Percentiles rank a stretch among this genome's conserved stretches.
phyloP scores from a whole-genome alignment of 1,140 invertebrate genomes.

The Hestina assimilis region DNA sequence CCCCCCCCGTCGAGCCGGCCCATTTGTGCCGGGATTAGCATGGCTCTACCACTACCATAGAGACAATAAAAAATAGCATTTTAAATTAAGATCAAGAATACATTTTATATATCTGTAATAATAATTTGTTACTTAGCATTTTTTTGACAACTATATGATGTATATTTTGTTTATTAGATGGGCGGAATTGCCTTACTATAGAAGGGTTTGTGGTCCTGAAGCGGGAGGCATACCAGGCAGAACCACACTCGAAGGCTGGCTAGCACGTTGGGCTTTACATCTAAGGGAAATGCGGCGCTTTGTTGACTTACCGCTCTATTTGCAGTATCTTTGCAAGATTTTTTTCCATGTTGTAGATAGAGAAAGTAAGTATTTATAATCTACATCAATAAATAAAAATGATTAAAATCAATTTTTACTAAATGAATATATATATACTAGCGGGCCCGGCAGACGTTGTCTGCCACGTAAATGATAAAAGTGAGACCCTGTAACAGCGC shows the following conservation, averaged over 20 bases:
- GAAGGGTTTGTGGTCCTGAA: conserved; percentile 65
- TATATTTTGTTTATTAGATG: conserved; percentile 38
- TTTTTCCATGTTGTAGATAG: conserved; percentile 85
- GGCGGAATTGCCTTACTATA: conserved; percentile 67
- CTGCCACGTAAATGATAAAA: too few relatives aligned
- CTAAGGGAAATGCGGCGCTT: conserved; percentile 78
- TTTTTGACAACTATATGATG: not conserved
- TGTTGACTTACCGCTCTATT: conserved; percentile 82
- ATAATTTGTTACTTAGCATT: too few relatives aligned
- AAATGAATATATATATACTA: too few relatives aligned
- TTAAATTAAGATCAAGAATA: too few relatives aligned
- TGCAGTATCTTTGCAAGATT: conserved; percentile 85
- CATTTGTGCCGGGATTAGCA: too few relatives aligned
- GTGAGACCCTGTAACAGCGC: too few relatives aligned
- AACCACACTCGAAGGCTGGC: conserved; percentile 80
- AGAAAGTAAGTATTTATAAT: conserved; percentile 80
- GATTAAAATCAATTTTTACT: not conserved
- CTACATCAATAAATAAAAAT: not conserved
- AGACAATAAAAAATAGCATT: too few relatives aligned
- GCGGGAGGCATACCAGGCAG: conserved; percentile 59
- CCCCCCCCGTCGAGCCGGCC: too few relatives aligned
- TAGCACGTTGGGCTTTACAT: conserved; percentile 82
- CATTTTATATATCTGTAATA: too few relatives aligned
- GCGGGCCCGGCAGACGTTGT: too few relatives aligned
- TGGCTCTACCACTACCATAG: too few relatives aligned